phyloP scores from a whole-genome alignment of 2,113 vertebrate genomes.

The Mohoua ochrocephala region DNA sequence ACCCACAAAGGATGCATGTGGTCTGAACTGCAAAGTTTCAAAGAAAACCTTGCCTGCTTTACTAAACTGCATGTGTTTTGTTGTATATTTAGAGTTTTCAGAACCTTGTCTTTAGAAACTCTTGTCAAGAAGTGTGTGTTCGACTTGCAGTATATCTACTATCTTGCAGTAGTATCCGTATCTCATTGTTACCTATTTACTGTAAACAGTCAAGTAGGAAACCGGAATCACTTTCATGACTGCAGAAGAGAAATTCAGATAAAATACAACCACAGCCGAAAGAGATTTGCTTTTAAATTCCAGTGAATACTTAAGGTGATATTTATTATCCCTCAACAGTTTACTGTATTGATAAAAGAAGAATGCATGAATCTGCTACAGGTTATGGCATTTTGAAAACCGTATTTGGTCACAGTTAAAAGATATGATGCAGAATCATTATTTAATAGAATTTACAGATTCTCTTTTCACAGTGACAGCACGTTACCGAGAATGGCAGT shows the following conservation, averaged over 20 bases:
- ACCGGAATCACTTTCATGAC: background rate
- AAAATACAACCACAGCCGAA: background rate
- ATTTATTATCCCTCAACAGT: background rate
- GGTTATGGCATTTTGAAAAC: background rate
- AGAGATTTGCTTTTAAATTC: background rate
- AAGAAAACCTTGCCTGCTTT: background rate
- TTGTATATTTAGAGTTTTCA: background rate
- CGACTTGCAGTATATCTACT: too few relatives aligned
- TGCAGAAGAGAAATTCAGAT: background rate
- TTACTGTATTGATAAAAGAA: background rate
- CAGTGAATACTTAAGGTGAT: fast-evolving
- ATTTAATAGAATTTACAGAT: background rate
- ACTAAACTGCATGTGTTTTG: background rate
- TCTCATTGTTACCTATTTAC: background rate
- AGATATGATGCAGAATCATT: background rate
- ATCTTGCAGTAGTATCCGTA: fast-evolving
- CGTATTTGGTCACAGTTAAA: background rate
- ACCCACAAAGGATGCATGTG: background rate
- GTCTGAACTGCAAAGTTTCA: background rate
- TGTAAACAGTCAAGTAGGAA: background rate
- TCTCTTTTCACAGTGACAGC: background rate
- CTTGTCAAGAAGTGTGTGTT: background rate
- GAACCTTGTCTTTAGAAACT: background rate
- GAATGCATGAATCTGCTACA: background rate
- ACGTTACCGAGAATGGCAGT: background rate